A percentile compares a stretch with the other conserved stretches of the same genome.
phyloP scores from a whole-genome alignment of 2,888 invertebrate species.

The Drosophila diplacantha region DNA sequence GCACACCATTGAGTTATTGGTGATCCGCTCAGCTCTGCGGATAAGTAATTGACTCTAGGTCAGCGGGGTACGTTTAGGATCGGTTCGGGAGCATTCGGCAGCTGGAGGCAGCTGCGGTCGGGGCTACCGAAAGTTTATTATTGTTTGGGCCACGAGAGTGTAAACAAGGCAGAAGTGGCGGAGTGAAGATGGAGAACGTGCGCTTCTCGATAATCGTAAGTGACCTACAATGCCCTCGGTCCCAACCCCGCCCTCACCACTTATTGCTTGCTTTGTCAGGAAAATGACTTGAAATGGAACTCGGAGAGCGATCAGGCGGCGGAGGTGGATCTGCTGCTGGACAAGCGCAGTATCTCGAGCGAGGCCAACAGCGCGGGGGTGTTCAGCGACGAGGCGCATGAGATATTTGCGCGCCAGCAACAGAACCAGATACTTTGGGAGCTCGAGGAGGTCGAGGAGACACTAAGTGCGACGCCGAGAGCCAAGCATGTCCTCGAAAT shows the following conservation, averaged over 20 bases:
- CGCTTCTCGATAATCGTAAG: conserved; percentile 78
- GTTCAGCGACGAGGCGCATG: conserved; percentile 74
- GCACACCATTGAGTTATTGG: conserved; percentile 22
- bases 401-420: conserved; percentile 73
- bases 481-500: conserved; percentile 65
- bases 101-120: conserved; percentile 32
- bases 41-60: conserved; percentile 18
- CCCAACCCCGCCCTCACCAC: background rate
- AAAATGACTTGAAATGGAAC: conserved; percentile 76
- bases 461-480: conserved; percentile 66
- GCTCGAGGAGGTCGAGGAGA: conserved; percentile 73
- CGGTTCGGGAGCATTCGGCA: conserved; percentile 43
- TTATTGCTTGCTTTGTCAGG: conserved; percentile 63
- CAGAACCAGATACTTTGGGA: conserved; percentile 75
- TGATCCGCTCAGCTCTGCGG: conserved; percentile 14
- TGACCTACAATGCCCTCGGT: conserved; percentile 13
- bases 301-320: conserved; percentile 70
- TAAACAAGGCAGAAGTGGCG: conserved; percentile 58
- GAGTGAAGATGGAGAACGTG: conserved; percentile 75
- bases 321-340: conserved; percentile 70
- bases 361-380: conserved; percentile 74
- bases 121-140: conserved; percentile 37
- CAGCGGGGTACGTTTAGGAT: background rate
- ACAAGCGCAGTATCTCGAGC: conserved; percentile 76
- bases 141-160: conserved; percentile 49